Conservation (phyloP, 2,797 vertebrate species). For the Anabas testudineus region DNA sequence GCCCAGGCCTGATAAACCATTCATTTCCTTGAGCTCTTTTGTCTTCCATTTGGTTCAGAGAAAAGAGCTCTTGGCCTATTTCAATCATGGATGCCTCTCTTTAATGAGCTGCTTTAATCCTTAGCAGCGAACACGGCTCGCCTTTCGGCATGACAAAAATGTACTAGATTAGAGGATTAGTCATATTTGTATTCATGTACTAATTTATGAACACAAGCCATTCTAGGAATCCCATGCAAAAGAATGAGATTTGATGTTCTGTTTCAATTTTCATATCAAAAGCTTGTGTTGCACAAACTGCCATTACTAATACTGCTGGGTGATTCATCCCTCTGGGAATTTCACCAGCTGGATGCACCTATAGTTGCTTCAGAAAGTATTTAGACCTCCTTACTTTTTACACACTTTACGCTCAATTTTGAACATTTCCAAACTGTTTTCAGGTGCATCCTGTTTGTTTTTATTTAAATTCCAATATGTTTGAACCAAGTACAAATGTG, state of each 20-base stretch:
- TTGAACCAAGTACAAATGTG: too few species aligned
- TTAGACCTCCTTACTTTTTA: background rate
- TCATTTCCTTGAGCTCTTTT: constrained; percentile 83
- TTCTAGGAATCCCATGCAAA: constrained; percentile 61
- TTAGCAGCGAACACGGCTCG: constrained; percentile 64
- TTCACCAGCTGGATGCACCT: constrained; percentile 3
- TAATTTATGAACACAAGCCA: constrained; percentile 80
- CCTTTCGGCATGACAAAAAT: constrained; percentile 77
- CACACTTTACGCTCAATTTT: too few species aligned
- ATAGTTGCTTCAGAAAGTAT: background rate
- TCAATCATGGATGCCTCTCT: constrained; percentile 83
- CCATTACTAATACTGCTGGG: constrained; percentile 24
- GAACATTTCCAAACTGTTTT: too few species aligned
- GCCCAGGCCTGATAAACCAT: constrained; percentile 84
- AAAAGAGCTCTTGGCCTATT: constrained; percentile 82
- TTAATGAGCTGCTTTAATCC: constrained; percentile 87
- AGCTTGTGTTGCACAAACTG: constrained; percentile 35
- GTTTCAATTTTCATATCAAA: constrained; percentile 48
- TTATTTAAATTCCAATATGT: too few species aligned
- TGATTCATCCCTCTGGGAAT: constrained; percentile 34
- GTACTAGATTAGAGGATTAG: constrained; percentile 85
- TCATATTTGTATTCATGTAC: constrained; percentile 75
- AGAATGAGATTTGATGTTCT: constrained; percentile 47
- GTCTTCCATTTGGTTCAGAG: constrained; percentile 81
- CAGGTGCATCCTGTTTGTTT: too few species aligned